These are phyloP conservation scores for Lepidocolaptes lacrymiger DNA, from an alignment of 2,797 vertebrate genomes.

Conservation along the genomic window DNA sequence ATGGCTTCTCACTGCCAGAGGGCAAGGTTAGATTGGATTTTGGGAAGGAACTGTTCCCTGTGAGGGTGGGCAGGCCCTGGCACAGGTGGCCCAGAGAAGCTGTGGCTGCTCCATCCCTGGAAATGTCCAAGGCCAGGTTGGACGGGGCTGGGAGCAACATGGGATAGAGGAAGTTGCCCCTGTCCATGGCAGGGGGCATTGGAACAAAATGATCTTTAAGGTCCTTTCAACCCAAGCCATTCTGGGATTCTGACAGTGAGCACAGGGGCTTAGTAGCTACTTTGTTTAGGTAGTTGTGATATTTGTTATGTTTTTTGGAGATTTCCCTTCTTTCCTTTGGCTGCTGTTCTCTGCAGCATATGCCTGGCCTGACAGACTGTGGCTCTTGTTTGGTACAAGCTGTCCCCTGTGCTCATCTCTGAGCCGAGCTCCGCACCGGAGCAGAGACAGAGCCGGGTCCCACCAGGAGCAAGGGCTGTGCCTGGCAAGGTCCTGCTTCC, in stretches of 20 bases:
- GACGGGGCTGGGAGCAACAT: rapidly evolving
- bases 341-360: not conserved
- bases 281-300: not conserved
- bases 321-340: not conserved
- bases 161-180: rapidly evolving
- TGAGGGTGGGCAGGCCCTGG: not conserved
- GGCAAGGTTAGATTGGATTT: rapidly evolving
- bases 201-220: not conserved
- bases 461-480: rapidly evolving
- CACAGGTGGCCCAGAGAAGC: not conserved
- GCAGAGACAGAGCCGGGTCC: rapidly evolving
- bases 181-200: not conserved
- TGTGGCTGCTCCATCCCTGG: not conserved
- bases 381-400: not conserved
- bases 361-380: not conserved
- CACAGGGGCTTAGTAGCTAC: rapidly evolving
- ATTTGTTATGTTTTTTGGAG: not conserved
- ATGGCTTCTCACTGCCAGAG: not conserved
- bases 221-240: not conserved
- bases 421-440: rapidly evolving
- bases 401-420: rapidly evolving
- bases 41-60: not conserved
- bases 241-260: not conserved
- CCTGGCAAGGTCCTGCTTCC: not conserved
- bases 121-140: rapidly evolving